Conservation (phyloP, 1,140 invertebrate species). For the Micrasema minimum region DNA sequence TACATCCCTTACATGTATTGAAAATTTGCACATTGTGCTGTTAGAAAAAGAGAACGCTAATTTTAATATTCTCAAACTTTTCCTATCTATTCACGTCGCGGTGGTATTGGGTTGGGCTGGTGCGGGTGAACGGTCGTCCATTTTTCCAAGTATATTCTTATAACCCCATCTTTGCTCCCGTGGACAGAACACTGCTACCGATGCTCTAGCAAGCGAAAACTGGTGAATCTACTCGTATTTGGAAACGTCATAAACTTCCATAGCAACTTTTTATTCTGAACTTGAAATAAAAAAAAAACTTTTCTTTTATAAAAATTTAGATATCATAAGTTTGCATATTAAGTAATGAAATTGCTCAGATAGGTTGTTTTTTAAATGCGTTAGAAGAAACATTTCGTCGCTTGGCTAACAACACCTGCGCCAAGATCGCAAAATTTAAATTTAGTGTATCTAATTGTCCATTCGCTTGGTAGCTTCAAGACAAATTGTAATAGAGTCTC, state of each 20-base stretch:
- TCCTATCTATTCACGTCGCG: constrained; percentile 46
- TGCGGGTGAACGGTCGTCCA: no score
- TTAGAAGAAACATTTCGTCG: no score
- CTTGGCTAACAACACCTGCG: no score
- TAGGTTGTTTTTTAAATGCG: no score
- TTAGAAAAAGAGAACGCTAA: constrained; percentile 45
- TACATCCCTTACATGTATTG: constrained; percentile 8
- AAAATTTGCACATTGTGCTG: constrained; percentile 7
- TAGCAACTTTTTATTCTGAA: background rate
- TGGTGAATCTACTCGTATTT: constrained; percentile 31
- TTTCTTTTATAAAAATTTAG: no score
- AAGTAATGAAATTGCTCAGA: no score
- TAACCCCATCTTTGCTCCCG: constrained; percentile 41
- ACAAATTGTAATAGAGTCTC: no score
- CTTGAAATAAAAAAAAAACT: no score
- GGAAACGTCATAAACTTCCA: constrained; percentile 16
- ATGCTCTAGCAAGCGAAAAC: constrained; percentile 43
- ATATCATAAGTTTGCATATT: no score
- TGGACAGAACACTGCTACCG: constrained; percentile 45
- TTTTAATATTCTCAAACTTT: constrained; percentile 53
- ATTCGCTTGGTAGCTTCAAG: no score
- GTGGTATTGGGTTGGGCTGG: constrained; percentile 25
- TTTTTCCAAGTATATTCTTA: constrained; percentile 54
- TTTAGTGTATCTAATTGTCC: no score
- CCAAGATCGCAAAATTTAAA: no score